phyloP scores from a whole-genome alignment of 2,797 vertebrate species.

The Chromis chromis region DNA sequence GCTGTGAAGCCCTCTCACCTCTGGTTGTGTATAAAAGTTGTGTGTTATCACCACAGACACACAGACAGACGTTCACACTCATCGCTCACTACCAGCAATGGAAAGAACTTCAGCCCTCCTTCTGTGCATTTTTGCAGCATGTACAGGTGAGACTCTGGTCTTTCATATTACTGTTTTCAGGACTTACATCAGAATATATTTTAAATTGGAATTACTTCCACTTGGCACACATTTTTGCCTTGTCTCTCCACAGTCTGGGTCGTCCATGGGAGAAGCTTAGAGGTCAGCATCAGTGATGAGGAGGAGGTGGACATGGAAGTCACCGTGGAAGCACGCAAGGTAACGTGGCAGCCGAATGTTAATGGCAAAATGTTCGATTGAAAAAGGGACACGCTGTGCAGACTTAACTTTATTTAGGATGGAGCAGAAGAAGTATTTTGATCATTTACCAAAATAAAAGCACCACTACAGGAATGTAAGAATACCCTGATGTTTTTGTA shows the following conservation, averaged over 20 bases:
- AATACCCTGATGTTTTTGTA: no score
- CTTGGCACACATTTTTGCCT: not conserved
- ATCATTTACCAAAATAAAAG: no score
- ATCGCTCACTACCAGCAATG: constrained; percentile 35
- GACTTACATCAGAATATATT: not conserved
- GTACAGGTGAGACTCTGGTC: constrained; percentile 51
- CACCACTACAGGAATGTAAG: no score
- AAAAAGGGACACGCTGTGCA: no score
- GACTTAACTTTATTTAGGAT: no score
- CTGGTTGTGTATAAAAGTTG: constrained; percentile 35
- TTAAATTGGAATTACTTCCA: not conserved
- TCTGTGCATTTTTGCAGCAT: constrained; percentile 55
- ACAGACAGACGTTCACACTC: not conserved
- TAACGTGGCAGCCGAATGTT: not conserved
- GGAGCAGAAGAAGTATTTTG: no score
- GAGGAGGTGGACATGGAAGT: constrained; percentile 36
- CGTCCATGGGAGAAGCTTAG: constrained; percentile 39
- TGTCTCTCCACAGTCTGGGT: constrained; percentile 50
- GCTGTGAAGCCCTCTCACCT: no score
- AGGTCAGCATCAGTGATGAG: constrained; percentile 37
- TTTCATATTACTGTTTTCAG: not conserved
- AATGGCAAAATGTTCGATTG: no score
- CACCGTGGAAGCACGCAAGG: constrained; percentile 6
- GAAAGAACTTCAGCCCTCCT: constrained; percentile 43
- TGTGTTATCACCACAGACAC: not conserved